A percentile compares a stretch with the other conserved stretches of the same genome.
Evolutionary conservation across 2,888 invertebrate species (phyloP).

Genomic region (Malthinus seriepunctatus): DNA sequence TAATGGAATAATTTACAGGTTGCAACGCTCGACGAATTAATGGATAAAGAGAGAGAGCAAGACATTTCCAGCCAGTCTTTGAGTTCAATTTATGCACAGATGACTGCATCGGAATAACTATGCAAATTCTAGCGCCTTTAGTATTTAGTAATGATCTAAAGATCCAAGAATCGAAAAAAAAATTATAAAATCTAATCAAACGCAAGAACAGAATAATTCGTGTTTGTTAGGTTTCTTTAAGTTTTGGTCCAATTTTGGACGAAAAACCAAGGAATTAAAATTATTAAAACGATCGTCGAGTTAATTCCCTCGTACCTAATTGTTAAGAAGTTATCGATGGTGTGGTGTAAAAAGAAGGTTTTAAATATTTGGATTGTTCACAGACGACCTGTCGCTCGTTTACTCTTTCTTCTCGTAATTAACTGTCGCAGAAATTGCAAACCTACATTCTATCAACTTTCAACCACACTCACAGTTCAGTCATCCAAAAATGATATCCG

Average conservation of each 20-base stretch:
- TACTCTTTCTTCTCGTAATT: conserved; percentile 37
- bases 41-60: conserved; percentile 26
- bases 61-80: conserved; percentile 41
- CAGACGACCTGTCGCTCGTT: conserved; percentile 31
- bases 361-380: conserved; percentile 26
- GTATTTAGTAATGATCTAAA: too few relatives aligned
- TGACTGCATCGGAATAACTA: conserved; percentile 45
- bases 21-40: conserved; percentile 40
- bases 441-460: conserved; percentile 43
- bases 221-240: conserved; percentile 3
- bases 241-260: neutral
- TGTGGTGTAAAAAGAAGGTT: too few relatives aligned
- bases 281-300: too few relatives aligned
- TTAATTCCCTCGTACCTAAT: too few relatives aligned
- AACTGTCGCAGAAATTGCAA: conserved; percentile 41
- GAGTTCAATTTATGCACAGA: conserved; percentile 43
- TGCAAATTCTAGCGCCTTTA: conserved; percentile 37
- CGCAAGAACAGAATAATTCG: too few relatives aligned
- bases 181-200: too few relatives aligned
- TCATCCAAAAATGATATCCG: conserved; percentile 44
- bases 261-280: too few relatives aligned
- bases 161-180: too few relatives aligned
- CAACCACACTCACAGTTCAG: conserved; percentile 38
- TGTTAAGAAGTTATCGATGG: too few relatives aligned
- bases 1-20: conserved; percentile 45